These are phyloP conservation scores for Artibeus lituratus DNA, from an alignment of 2,797 vertebrate genomes.

Conservation along the genomic window DNA sequence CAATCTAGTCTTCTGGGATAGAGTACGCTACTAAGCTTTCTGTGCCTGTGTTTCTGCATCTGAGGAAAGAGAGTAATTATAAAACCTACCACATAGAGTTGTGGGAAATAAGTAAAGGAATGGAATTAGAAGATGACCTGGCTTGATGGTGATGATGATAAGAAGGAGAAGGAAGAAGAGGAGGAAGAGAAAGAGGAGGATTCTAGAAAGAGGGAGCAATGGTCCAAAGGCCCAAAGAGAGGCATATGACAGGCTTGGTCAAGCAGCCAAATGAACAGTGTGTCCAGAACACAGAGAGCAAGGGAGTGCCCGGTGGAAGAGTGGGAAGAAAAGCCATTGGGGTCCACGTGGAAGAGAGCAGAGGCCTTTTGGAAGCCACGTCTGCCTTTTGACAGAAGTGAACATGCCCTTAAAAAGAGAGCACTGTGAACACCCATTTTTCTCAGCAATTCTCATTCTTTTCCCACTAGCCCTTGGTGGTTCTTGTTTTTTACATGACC, in stretches of 20 bases:
- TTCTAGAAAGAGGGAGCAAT: neutral
- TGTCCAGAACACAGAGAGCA: neutral
- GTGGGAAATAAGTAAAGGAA: neutral
- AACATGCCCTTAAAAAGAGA: neutral
- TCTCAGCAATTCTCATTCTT: neutral
- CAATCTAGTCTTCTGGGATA: neutral
- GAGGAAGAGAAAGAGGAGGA: neutral
- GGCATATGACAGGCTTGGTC: neutral
- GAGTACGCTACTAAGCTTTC: neutral
- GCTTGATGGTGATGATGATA: rapidly evolving
- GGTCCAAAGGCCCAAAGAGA: neutral
- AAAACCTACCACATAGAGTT: neutral
- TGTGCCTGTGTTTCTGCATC: neutral
- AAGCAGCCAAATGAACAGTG: neutral
- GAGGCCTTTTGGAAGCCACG: neutral
- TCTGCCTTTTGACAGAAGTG: neutral
- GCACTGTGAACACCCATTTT: neutral
- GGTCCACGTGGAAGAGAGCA: neutral
- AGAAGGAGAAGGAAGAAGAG: neutral
- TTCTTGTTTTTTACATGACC: neutral
- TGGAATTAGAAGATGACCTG: neutral
- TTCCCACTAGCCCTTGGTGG: rapidly evolving
- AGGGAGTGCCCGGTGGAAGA: rapidly evolving
- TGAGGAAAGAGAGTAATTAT: neutral
- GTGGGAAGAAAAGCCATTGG: neutral